These are phyloP conservation scores for Sitobion miscanthi DNA, from an alignment of 1,140 invertebrate genomes.

Conservation along the genomic window DNA sequence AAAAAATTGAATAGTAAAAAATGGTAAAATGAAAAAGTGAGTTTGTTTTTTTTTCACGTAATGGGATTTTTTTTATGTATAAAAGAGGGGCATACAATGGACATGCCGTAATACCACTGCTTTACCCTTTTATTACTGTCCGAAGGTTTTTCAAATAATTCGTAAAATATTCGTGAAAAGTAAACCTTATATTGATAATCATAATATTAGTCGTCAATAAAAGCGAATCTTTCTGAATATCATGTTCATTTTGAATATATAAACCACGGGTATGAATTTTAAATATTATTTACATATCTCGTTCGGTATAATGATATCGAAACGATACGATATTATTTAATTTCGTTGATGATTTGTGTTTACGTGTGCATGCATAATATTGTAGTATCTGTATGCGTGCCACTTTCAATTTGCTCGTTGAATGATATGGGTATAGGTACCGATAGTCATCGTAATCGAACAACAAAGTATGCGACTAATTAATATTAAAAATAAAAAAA, in stretches of 20 bases:
- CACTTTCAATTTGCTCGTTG: background rate
- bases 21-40: background rate
- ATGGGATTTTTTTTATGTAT: background rate
- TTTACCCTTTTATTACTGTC: background rate
- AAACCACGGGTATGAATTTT: background rate
- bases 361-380: background rate
- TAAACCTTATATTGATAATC: slow-evolving; percentile 9
- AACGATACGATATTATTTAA: background rate
- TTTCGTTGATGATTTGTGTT: background rate
- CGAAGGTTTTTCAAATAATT: background rate
- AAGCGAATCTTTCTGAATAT: background rate
- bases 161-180: background rate
- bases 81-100: background rate
- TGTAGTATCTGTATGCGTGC: background rate
- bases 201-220: slow-evolving; percentile 3
- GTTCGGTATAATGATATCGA: background rate
- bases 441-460: background rate
- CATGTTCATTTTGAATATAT: background rate
- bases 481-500: background rate
- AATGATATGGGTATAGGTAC: background rate
- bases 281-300: background rate
- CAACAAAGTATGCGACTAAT: background rate
- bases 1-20: background rate
- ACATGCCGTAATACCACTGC: background rate
- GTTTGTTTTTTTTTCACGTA: background rate